Conservation (phyloP, 2,888 invertebrate species). For the Trachelus tabidus region DNA sequence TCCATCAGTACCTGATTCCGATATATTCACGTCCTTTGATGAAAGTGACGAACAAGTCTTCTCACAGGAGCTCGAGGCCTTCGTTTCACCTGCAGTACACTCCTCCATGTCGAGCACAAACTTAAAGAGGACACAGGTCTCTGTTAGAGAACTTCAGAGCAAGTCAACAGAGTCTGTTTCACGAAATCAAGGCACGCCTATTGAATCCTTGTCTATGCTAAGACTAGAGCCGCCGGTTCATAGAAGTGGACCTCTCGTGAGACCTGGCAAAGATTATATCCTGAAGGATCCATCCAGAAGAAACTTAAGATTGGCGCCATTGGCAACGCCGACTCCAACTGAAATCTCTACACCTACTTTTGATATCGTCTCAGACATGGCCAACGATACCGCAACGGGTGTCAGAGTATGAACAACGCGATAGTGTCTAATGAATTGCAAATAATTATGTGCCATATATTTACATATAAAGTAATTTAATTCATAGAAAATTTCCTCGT, state of each 20-base stretch:
- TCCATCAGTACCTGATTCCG: slow-evolving; percentile 56
- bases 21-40: slow-evolving; percentile 58
- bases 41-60: slow-evolving; percentile 43
- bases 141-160: slow-evolving; percentile 41
- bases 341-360: slow-evolving; percentile 58
- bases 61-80: slow-evolving; percentile 19
- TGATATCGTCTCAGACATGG: slow-evolving; percentile 53
- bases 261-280: slow-evolving; percentile 38
- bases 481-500: background rate
- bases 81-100: slow-evolving; percentile 24
- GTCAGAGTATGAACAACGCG: slow-evolving; percentile 44
- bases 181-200: slow-evolving; percentile 24
- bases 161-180: slow-evolving; percentile 55
- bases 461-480: background rate
- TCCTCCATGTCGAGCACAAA: slow-evolving; percentile 53
- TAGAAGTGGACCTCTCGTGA: slow-evolving; percentile 40
- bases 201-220: slow-evolving; percentile 36
- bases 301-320: slow-evolving; percentile 44
- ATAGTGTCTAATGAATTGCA: background rate
- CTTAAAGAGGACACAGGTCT: slow-evolving; percentile 29
- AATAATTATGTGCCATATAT: no score
- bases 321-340: slow-evolving; percentile 55
- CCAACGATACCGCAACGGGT: slow-evolving; percentile 47
- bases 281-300: slow-evolving; percentile 39
- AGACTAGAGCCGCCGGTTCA: slow-evolving; percentile 46